Conservation (phyloP, 2,797 vertebrate species). For the Lutjanus argentimaculatus region DNA sequence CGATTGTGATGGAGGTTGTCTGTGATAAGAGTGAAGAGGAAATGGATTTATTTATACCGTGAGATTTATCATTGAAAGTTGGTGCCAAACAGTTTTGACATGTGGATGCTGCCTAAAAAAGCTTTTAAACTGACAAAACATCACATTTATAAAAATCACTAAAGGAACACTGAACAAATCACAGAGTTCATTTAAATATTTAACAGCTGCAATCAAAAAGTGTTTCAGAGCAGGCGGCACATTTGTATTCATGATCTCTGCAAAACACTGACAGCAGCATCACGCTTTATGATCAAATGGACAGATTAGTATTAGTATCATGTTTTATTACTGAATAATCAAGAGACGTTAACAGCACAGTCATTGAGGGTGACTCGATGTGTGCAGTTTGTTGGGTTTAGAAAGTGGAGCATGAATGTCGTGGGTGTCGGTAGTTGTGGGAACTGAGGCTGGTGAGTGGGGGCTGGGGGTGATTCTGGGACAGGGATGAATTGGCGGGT, state of each 20-base stretch:
- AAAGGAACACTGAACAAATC: slow-evolving; percentile 13
- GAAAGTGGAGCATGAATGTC: slow-evolving; percentile 68
- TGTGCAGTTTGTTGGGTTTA: slow-evolving; percentile 33
- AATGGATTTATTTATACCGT: slow-evolving; percentile 39
- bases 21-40: slow-evolving; percentile 27
- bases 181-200: slow-evolving; percentile 6
- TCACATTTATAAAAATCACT: neutral
- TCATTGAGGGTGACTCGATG: slow-evolving; percentile 6
- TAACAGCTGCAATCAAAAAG: slow-evolving; percentile 7
- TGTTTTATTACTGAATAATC: slow-evolving; percentile 41
- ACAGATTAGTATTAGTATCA: slow-evolving; percentile 27
- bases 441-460: slow-evolving; percentile 63
- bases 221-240: slow-evolving; percentile 15
- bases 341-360: slow-evolving; percentile 9
- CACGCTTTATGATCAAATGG: slow-evolving; percentile 18
- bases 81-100: slow-evolving; percentile 22
- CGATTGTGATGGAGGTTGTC: slow-evolving; percentile 45
- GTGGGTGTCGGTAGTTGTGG: slow-evolving; percentile 64
- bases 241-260: slow-evolving; percentile 18
- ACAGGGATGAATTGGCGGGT: slow-evolving; percentile 61
- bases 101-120: neutral
- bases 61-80: slow-evolving; percentile 29
- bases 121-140: slow-evolving; percentile 11
- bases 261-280: slow-evolving; percentile 5
- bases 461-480: slow-evolving; percentile 59